A percentile compares a stretch with the other conserved stretches of the same genome.
These are phyloP conservation scores for Chitala chitala DNA, from an alignment of 2,113 vertebrate genomes.

Conservation along the genomic window DNA sequence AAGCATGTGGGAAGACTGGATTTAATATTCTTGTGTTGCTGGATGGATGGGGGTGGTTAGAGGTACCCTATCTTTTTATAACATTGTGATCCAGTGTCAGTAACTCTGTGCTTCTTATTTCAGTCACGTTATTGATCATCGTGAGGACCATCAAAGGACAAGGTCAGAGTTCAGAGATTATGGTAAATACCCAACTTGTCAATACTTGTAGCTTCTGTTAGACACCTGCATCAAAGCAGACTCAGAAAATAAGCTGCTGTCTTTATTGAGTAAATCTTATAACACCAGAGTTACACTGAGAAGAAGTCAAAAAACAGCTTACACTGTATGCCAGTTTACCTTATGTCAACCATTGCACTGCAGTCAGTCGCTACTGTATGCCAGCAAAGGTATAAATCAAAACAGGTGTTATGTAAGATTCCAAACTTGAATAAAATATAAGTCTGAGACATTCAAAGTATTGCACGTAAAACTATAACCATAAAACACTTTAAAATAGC, in stretches of 20 bases:
- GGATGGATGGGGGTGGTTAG: no score
- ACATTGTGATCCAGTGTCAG: background rate
- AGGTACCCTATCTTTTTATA: background rate
- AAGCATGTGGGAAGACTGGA: background rate
- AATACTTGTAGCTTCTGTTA: background rate
- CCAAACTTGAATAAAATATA: no score
- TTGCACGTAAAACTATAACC: no score
- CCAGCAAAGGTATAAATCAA: no score
- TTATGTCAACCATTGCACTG: no score
- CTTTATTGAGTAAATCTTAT: background rate
- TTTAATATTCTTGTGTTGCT: no score
- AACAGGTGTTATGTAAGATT: no score
- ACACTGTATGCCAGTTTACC: no score
- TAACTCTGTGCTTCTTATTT: background rate
- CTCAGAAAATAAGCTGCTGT: background rate
- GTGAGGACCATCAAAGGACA: background rate
- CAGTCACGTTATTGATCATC: background rate
- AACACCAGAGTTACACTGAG: background rate
- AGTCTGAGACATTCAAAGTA: no score
- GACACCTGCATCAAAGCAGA: background rate
- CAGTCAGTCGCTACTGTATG: no score
- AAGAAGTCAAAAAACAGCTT: background rate
- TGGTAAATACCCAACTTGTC: background rate
- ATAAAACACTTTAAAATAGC: no score
- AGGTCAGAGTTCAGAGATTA: background rate